These are phyloP conservation scores for Gasteruption jaculator DNA, from an alignment of 2,888 invertebrate species.

Conservation along the genomic window DNA sequence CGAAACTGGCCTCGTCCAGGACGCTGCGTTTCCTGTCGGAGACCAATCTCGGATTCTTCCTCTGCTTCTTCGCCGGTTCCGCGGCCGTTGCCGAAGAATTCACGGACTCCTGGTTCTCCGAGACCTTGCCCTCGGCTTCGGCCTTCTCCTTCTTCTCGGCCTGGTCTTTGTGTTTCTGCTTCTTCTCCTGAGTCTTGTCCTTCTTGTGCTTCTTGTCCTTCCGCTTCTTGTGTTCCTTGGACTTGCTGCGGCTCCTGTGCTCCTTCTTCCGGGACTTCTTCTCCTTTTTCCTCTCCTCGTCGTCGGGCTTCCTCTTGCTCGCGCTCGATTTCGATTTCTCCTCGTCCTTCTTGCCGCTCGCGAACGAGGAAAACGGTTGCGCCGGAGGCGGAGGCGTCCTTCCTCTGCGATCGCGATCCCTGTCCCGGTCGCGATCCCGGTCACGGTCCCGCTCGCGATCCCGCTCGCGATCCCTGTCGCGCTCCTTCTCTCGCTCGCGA, in stretches of 20 bases:
- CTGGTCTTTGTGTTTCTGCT: constrained; percentile 44
- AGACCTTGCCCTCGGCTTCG: constrained; percentile 28
- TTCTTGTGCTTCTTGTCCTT: constrained; percentile 54
- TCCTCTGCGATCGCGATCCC: constrained; percentile 37
- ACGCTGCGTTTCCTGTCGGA: constrained; percentile 64
- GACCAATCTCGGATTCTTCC: constrained; percentile 47
- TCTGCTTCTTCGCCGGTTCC: constrained; percentile 36
- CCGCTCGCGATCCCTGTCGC: constrained; percentile 39
- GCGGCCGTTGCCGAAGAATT: constrained; percentile 24
- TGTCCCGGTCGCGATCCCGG: constrained; percentile 47
- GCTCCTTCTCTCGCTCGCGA: constrained; percentile 37
- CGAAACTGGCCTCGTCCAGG: constrained; percentile 70
- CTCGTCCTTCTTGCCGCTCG: constrained; percentile 26
- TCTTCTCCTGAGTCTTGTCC: constrained; percentile 46
- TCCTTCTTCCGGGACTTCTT: constrained; percentile 43
- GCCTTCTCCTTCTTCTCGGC: constrained; percentile 30
- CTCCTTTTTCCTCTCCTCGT: constrained; percentile 35
- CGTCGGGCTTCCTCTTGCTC: constrained; percentile 35
- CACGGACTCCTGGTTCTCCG: constrained; percentile 24
- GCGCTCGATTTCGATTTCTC: constrained; percentile 29
- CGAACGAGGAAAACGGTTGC: too few species aligned
- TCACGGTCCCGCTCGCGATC: constrained; percentile 32
- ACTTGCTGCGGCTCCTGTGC: constrained; percentile 43
- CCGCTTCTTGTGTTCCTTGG: constrained; percentile 42
- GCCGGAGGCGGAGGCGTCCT: constrained; percentile 37